Evolutionary conservation across 2,888 invertebrate genomes (phyloP), one percentile per base, ranked within the genome.

Genomic region (Scrobipalpa atriplicella): DNA sequence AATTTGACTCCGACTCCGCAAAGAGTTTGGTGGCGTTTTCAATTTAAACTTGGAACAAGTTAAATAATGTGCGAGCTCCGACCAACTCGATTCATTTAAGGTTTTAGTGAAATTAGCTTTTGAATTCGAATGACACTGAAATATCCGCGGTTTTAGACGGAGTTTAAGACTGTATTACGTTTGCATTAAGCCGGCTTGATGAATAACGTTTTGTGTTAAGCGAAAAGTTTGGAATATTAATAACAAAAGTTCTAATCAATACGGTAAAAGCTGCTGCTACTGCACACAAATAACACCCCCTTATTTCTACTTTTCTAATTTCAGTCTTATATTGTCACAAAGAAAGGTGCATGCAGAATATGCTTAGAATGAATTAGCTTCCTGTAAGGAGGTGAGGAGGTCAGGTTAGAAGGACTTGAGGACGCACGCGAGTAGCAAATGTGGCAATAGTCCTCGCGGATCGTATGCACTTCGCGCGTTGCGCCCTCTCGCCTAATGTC

Each of bases 31-130:
- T 87, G 83, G 87, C 90, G 86, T 92, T 92, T 92, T 92, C 92
- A 92, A 92, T 92, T 92, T 92, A 92, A 92, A 92, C 87, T 92
- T 92, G 82, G 87, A 84, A 81, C 89, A 90, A 92, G 91, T 92
- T 91, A 92, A 92, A 92, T 91, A 92, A 91, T 89, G 90, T 89
- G 90, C 86, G 86, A 92, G 90, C 86, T 84, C 81, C 84, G 85
- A 82, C 89, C 86, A 87, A 89, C 90, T 90, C 91, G 85, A 86
- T 90, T 92, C 90, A 91, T 92, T 91, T 91, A 88, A 88, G 87
- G 89, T 91, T 90, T 91, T 90, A 91, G 90, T 86, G 86, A 91
- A 91, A 92, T 92, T 91, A 89, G 87, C 89, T 92, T 90, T 91
- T 89, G 89, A 88, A 89, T 90, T 90, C 75, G 82, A 86, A 87